These are phyloP conservation scores for Drosophila paulistorum DNA, from an alignment of 1,140 invertebrate genomes.

Conservation along the genomic window DNA sequence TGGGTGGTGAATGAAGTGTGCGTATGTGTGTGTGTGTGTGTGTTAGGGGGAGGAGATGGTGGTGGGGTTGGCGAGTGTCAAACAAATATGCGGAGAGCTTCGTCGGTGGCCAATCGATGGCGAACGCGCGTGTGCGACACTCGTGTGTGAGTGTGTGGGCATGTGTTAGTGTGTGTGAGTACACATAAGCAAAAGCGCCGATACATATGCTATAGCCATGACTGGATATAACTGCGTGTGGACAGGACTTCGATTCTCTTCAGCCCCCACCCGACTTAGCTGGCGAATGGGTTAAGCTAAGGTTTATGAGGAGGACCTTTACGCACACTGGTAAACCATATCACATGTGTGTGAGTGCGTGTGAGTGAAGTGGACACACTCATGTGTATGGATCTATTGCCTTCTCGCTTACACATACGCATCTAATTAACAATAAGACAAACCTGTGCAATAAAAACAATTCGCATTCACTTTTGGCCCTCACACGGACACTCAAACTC, in stretches of 20 bases:
- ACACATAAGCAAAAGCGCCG: conserved; percentile 57
- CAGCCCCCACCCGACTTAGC: neutral
- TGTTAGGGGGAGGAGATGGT: conserved; percentile 9
- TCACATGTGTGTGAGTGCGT: conserved; percentile 2
- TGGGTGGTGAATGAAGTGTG: conserved; percentile 28
- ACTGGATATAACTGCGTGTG: conserved; percentile 25
- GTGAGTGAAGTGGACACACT: conserved; percentile 44
- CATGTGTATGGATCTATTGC: conserved; percentile 36
- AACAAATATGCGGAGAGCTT: conserved; percentile 65
- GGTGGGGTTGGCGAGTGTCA: conserved; percentile 38
- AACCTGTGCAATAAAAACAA: conserved; percentile 60
- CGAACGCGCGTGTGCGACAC: conserved; percentile 75
- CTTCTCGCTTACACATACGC: conserved; percentile 24
- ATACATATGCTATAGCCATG: conserved; percentile 63
- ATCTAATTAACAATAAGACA: conserved; percentile 57
- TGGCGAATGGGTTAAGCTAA: conserved; percentile 12
- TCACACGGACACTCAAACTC: conserved; percentile 22
- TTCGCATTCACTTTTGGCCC: conserved; percentile 55
- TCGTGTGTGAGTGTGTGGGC: conserved; percentile 44
- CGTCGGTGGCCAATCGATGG: conserved; percentile 72
- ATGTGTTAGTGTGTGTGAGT: conserved; percentile 32
- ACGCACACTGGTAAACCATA: neutral
- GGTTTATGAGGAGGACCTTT: neutral
- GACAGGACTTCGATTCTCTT: conserved; percentile 4
- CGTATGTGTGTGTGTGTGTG: conserved; percentile 1